Percentiles rank a stretch among this genome's conserved stretches.
phyloP scores from a whole-genome alignment of 2,888 invertebrate genomes.

The Brachylomia viminalis region DNA sequence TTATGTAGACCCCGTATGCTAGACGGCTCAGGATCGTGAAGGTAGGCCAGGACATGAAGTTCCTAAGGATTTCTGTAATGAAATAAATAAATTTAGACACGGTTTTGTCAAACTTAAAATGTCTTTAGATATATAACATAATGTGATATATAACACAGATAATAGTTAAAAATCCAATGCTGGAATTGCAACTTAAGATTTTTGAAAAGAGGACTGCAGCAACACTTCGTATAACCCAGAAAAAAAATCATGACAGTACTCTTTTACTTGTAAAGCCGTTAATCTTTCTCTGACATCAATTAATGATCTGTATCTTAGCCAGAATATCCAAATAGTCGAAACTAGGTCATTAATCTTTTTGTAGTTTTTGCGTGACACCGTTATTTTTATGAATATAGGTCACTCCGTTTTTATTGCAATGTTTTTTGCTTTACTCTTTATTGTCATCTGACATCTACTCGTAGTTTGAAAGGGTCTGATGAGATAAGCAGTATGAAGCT shows the following conservation, averaged over 20 bases:
- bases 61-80: slow-evolving; percentile 43
- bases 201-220: neutral
- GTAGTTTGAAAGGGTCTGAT: slow-evolving; percentile 1
- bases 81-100: neutral
- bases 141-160: neutral
- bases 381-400: slow-evolving; percentile 34
- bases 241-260: neutral
- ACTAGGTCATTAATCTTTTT: slow-evolving; percentile 16
- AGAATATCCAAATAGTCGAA: slow-evolving; percentile 38
- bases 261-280: slow-evolving; percentile 15
- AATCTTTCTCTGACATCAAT: slow-evolving; percentile 41
- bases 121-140: neutral
- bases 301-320: slow-evolving; percentile 43
- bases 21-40: slow-evolving; percentile 50
- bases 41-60: slow-evolving; percentile 47
- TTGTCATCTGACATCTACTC: neutral
- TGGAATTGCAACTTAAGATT: neutral
- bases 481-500: neutral
- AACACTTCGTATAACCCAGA: neutral
- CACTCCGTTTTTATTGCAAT: slow-evolving; percentile 14
- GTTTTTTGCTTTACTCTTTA: neutral
- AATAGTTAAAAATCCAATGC: neutral
- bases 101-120: too few species aligned
- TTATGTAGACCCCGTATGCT: slow-evolving; percentile 58
- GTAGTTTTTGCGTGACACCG: slow-evolving; percentile 24